Evolutionary conservation across 2,888 invertebrate genomes (phyloP).

Genomic region (Parascotia fuliginaria): DNA sequence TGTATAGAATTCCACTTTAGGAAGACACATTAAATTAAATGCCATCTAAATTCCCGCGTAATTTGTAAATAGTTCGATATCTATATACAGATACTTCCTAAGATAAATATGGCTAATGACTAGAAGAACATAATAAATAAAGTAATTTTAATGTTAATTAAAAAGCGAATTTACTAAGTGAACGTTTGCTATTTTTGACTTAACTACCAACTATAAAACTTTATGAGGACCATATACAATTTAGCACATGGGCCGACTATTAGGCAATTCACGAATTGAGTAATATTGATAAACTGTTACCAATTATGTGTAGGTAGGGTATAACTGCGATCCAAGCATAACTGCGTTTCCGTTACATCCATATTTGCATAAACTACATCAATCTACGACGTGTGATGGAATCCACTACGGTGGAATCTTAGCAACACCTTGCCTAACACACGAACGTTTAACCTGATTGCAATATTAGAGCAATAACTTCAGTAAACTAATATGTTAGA

Average conservation of each 20-base stretch:
- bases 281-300: slow-evolving; percentile 20
- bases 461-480: slow-evolving; percentile 35
- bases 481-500: slow-evolving; percentile 52
- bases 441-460: slow-evolving; percentile 10
- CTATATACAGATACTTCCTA: no score
- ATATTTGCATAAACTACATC: slow-evolving; percentile 36
- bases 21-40: no score
- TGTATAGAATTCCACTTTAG: no score
- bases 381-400: slow-evolving; percentile 20
- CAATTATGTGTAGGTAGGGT: slow-evolving; percentile 29
- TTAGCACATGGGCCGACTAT: slow-evolving; percentile 18
- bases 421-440: slow-evolving; percentile 13
- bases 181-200: neutral
- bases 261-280: slow-evolving; percentile 28
- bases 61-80: no score
- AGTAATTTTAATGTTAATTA: no score
- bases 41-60: no score
- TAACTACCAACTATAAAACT: slow-evolving; percentile 10
- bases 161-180: neutral
- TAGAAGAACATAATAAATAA: no score
- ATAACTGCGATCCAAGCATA: slow-evolving; percentile 22
- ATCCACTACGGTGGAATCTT: slow-evolving; percentile 13
- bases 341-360: slow-evolving; percentile 29
- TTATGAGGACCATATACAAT: slow-evolving; percentile 28
- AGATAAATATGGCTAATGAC: no score